Conservation (phyloP, 2,113 vertebrate genomes). For the Misgurnus mizolepis region DNA sequence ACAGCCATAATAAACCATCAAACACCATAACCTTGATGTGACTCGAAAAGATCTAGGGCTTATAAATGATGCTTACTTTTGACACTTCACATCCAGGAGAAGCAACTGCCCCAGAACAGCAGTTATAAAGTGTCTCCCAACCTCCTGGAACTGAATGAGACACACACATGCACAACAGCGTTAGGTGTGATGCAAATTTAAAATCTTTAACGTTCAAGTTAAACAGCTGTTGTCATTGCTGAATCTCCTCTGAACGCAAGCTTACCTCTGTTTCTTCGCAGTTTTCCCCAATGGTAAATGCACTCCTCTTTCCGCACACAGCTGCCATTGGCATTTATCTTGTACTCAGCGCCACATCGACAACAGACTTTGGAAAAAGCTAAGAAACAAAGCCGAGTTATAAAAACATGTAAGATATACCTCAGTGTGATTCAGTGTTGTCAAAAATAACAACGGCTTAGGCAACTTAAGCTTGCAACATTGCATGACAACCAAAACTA, state of each 20-base stretch:
- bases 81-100: slow-evolving; percentile 84
- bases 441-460: no score
- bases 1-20: not conserved
- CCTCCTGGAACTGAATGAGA: slow-evolving; percentile 79
- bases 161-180: not conserved
- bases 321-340: slow-evolving; percentile 81
- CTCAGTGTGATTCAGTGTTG: not conserved
- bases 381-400: slow-evolving; percentile 54
- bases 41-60: not conserved
- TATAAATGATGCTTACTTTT: slow-evolving; percentile 74
- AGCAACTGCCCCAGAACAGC: slow-evolving; percentile 86
- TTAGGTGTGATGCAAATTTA: not conserved
- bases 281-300: slow-evolving; percentile 87
- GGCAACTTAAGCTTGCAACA: no score
- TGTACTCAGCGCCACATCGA: slow-evolving; percentile 90
- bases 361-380: slow-evolving; percentile 88
- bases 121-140: slow-evolving; percentile 93
- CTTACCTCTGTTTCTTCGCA: slow-evolving; percentile 86
- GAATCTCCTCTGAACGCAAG: not conserved
- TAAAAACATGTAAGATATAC: not conserved
- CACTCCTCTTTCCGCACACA: slow-evolving; percentile 92
- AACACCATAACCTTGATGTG: no score
- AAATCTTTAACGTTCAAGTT: not conserved
- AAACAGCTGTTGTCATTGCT: not conserved
- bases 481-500: not conserved